Evolutionary conservation across 2,113 vertebrate genomes (phyloP).

Genomic region (Melospiza melodia): DNA sequence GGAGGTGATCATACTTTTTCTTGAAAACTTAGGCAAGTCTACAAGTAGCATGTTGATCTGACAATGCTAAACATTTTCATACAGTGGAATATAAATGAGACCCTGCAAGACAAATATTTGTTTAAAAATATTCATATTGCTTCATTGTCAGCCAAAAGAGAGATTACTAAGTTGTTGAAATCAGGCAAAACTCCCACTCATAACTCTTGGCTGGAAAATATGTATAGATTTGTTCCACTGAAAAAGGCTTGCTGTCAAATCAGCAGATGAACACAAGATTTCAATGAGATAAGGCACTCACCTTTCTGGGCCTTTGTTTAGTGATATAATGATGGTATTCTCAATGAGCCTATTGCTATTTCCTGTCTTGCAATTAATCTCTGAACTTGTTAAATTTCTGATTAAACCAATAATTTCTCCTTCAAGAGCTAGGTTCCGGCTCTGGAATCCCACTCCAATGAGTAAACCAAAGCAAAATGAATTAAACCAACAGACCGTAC

Average conservation of each 20-base stretch:
- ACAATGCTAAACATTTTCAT: conserved; percentile 49
- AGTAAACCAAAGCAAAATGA: not conserved
- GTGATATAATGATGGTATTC: not conserved
- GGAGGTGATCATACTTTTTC: not conserved
- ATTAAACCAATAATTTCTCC: not conserved
- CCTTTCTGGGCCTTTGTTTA: not conserved
- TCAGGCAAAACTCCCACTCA: conserved; percentile 59
- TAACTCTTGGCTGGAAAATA: conserved; percentile 60
- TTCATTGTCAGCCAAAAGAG: conserved; percentile 64
- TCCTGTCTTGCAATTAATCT: not conserved
- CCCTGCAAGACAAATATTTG: conserved; percentile 63
- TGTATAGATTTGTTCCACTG: conserved; percentile 55
- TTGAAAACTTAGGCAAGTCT: not conserved
- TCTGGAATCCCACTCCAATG: not conserved
- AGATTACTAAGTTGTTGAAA: conserved; percentile 60
- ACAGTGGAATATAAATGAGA: conserved; percentile 18
- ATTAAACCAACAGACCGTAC: not conserved
- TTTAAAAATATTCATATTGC: conserved; percentile 42
- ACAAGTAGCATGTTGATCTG: not conserved
- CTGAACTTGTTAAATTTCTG: not conserved
- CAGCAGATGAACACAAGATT: conserved; percentile 13
- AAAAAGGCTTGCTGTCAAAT: conserved; percentile 51
- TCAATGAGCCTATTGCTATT: not conserved
- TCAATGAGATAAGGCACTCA: not conserved
- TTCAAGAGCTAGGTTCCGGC: not conserved